Conservation (phyloP, 2,113 vertebrate genomes). For the Rafetus swinhoei region DNA sequence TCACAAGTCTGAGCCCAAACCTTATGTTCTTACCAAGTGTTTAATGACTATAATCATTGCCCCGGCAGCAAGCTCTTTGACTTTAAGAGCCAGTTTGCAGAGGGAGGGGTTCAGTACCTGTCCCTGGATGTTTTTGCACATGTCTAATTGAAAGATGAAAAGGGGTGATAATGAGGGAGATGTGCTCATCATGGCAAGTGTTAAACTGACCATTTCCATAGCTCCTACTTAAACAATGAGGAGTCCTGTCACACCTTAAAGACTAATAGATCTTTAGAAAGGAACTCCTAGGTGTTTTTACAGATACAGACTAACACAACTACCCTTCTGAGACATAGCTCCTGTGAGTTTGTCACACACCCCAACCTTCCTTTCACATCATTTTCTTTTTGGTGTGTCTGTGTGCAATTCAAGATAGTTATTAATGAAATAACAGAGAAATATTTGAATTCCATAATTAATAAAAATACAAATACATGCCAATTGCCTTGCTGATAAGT, state of each 20-base stretch:
- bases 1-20: not conserved
- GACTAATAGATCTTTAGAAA: no score
- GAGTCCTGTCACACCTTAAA: no score
- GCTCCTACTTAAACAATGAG: not conserved
- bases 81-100: not conserved
- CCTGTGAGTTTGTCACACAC: slow-evolving; percentile 66
- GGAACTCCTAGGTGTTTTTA: no score
- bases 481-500: not conserved
- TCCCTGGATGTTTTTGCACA: not conserved
- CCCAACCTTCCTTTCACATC: slow-evolving; percentile 69
- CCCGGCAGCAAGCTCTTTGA: not conserved
- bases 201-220: slow-evolving; percentile 63
- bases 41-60: not conserved
- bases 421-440: slow-evolving; percentile 74
- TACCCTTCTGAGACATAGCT: not conserved
- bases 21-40: not conserved
- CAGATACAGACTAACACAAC: no score
- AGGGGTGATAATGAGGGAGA: not conserved
- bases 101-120: slow-evolving; percentile 11
- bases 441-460: slow-evolving; percentile 73
- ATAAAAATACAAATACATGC: slow-evolving; percentile 58
- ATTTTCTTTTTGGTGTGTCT: slow-evolving; percentile 69
- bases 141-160: slow-evolving; percentile 44
- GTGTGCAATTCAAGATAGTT: slow-evolving; percentile 68
- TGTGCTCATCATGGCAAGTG: slow-evolving; percentile 43